A percentile compares a stretch with the other conserved stretches of the same genome.
phyloP scores from a whole-genome alignment of 2,797 vertebrate species.

The Phoxinus dragarum region DNA sequence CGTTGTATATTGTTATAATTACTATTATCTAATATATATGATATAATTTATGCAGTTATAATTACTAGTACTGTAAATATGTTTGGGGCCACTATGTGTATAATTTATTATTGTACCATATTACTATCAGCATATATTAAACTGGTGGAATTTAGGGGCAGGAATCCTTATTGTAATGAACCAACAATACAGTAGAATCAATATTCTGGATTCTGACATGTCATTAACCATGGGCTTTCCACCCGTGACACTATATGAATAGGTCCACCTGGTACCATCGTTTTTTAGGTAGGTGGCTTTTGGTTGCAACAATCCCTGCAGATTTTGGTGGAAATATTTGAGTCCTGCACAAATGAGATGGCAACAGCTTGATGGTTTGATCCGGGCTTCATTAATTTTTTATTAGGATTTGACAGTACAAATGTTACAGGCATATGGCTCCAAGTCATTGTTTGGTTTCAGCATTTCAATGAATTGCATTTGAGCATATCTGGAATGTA shows the following conservation, averaged over 20 bases:
- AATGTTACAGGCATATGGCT: slow-evolving; percentile 58
- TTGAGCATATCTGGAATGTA: slow-evolving; percentile 24
- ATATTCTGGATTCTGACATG: slow-evolving; percentile 32
- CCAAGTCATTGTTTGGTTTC: slow-evolving; percentile 32
- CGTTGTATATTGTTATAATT: too few species aligned
- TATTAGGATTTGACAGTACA: slow-evolving; percentile 55
- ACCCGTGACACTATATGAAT: slow-evolving; percentile 25
- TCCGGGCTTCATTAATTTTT: slow-evolving; percentile 55
- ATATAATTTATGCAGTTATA: too few species aligned
- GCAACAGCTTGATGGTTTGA: slow-evolving; percentile 58
- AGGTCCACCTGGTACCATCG: slow-evolving; percentile 18
- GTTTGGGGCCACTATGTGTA: not conserved
- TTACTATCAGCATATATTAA: not conserved
- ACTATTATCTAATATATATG: too few species aligned
- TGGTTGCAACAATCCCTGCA: slow-evolving; percentile 9
- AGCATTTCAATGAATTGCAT: slow-evolving; percentile 42
- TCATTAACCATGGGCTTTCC: slow-evolving; percentile 26
- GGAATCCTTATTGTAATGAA: slow-evolving; percentile 26
- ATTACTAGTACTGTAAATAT: too few species aligned
- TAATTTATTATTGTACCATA: not conserved
- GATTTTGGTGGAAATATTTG: slow-evolving; percentile 37
- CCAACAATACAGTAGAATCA: slow-evolving; percentile 16
- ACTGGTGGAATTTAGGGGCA: slow-evolving; percentile 7
- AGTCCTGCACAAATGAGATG: slow-evolving; percentile 34
- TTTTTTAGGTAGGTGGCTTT: slow-evolving; percentile 39